Conservation (phyloP, 2,113 vertebrate species). For the Peromyscus leucopus region DNA sequence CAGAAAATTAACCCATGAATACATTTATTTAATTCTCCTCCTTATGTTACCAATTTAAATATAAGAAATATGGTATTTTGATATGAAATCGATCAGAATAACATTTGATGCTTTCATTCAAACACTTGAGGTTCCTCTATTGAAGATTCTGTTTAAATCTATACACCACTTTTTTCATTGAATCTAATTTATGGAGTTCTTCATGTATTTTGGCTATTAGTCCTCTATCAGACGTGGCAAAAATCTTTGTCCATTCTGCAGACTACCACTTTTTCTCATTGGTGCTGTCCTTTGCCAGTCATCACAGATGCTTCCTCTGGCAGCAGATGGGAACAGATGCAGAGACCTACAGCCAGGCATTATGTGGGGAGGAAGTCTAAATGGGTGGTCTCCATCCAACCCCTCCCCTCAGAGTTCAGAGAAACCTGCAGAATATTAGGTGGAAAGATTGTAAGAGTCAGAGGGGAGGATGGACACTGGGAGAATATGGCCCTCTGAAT, state of each 20-base stretch:
- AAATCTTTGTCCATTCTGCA: background rate
- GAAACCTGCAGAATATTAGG: fast-evolving
- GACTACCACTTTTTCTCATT: background rate
- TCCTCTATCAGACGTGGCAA: background rate
- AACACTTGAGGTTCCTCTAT: background rate
- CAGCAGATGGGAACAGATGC: background rate
- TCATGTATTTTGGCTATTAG: background rate
- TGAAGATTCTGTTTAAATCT: background rate
- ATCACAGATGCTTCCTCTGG: background rate
- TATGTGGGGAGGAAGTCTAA: too few species aligned
- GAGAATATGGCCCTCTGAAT: background rate
- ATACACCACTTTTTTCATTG: background rate
- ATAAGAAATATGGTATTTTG: background rate
- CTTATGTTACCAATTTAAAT: background rate
- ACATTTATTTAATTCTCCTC: background rate
- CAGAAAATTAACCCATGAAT: background rate
- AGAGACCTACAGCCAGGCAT: background rate
- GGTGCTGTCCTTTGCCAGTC: background rate
- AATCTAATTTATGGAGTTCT: background rate
- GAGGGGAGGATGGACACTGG: background rate
- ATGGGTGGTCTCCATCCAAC: background rate
- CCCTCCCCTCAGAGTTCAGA: background rate
- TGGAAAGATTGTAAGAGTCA: background rate
- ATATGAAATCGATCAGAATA: background rate
- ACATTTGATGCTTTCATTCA: background rate